Evolutionary conservation across 1,140 invertebrate genomes (phyloP).

Genomic region (Drosophila nasuta): DNA sequence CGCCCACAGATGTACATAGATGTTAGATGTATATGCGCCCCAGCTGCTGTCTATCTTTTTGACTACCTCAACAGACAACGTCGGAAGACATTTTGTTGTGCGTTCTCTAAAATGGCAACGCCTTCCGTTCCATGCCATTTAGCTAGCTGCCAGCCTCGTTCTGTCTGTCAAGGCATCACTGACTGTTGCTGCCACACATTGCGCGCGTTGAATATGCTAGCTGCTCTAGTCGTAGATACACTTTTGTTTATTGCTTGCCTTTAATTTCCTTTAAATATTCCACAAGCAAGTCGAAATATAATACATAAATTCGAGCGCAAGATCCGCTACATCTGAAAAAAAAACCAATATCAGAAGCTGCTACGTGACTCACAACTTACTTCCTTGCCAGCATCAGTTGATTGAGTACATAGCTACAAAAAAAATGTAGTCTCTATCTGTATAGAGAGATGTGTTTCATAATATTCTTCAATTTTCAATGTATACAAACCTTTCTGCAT

Average conservation of each 20-base stretch:
- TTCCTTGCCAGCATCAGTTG: neutral
- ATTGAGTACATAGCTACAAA: neutral
- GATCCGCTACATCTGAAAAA: neutral
- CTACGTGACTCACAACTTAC: conserved; percentile 5
- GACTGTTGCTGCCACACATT: conserved; percentile 4
- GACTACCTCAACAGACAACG: conserved; percentile 57
- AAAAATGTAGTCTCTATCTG: neutral
- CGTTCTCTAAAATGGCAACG: conserved; percentile 59
- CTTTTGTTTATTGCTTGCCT: conserved; percentile 42
- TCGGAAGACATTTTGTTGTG: conserved; percentile 65
- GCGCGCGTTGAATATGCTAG: conserved; percentile 5
- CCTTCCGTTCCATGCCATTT: conserved; percentile 57
- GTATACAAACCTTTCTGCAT: neutral
- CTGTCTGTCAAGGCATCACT: conserved; percentile 22
- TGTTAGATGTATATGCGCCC: neutral
- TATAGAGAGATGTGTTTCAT: neutral
- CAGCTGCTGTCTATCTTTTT: conserved; percentile 67
- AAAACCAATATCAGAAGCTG: neutral
- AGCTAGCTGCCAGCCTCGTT: conserved; percentile 21
- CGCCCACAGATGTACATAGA: neutral
- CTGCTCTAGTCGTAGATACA: conserved; percentile 3
- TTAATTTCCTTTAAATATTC: conserved; percentile 41
- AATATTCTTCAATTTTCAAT: neutral
- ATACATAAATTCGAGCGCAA: neutral
- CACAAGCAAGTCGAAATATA: conserved; percentile 13